Base-by-base conservation (phyloP, 2,797 vertebrate genomes). In the Enteromius trimaculatus region DNA sequence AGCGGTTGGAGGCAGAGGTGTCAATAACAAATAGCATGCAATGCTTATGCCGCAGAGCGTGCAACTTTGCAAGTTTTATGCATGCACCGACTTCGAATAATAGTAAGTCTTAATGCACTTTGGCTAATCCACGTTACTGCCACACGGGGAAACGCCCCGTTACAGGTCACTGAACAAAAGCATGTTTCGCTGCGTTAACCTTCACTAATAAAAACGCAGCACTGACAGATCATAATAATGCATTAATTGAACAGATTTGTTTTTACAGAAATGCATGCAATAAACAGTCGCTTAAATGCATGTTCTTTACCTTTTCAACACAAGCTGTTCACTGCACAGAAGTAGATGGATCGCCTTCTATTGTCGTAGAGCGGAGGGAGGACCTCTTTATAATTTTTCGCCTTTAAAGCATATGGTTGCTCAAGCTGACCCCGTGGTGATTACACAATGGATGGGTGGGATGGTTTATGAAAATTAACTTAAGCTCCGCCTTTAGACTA, bases 341-440 rank as follows among this genome's bases (percentile, higher is more conserved):
- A 31, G 37, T 14, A 23, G 14, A 6, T 26, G 0, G 29, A 21
- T 75, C 2, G 4, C 21, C 39, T 69, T 83, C 19, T 53, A 10
- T 31, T 4, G 51, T 16, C 17, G 51, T 16, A 9, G 11, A 14
- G 14, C 4, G 64, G 19, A 75, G 44, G 7, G 5, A 47, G 74
- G 19, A 5, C 19, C 39, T 10, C 4, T 26, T 8, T 3, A 7
- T 5, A 2, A 0, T 34, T 16, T 16, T 60, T 19, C 10, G 8
- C 3, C 29, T 83, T 77, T 82, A 44, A 26, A 26, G 31, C 60
- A 10, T 29, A 2, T 31, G 37, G 64, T 60, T 68, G 49, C 74
- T 47, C 26, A 69, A 83, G 6, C 6, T 37, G 51, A 14, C 17
- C 72, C 7, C 49, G 49, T 77, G 49, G 1, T 1, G 13, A 7